These are phyloP conservation scores for Lydus trimaculatus DNA, from an alignment of 2,888 invertebrate species.

Conservation along the genomic window DNA sequence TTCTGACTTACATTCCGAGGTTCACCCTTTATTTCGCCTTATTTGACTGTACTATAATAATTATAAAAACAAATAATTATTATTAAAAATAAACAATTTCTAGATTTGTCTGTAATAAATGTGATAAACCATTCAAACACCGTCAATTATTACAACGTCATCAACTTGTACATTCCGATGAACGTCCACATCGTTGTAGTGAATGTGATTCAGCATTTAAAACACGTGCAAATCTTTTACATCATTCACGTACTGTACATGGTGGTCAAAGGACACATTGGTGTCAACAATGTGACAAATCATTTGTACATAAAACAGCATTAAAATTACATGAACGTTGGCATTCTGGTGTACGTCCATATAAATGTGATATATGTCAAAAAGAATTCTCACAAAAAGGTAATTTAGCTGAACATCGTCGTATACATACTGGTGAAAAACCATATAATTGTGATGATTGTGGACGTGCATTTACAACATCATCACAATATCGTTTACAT, in stretches of 20 bases:
- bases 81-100: neutral
- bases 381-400: conserved; percentile 81
- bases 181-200: conserved; percentile 70
- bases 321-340: conserved; percentile 76
- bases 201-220: conserved; percentile 71
- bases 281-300: conserved; percentile 75
- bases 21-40: no score
- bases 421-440: conserved; percentile 80
- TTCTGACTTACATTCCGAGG: no score
- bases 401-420: conserved; percentile 77
- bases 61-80: neutral
- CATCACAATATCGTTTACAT: conserved; percentile 75
- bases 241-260: conserved; percentile 73
- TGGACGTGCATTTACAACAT: conserved; percentile 74
- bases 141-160: conserved; percentile 77
- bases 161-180: conserved; percentile 79
- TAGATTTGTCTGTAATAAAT: conserved; percentile 76
- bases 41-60: no score
- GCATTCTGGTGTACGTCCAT: conserved; percentile 76
- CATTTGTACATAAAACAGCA: conserved; percentile 80
- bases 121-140: conserved; percentile 78
- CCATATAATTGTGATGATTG: conserved; percentile 76
- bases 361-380: conserved; percentile 71
- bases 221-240: conserved; percentile 74
- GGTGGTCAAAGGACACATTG: conserved; percentile 66